phyloP scores from a whole-genome alignment of 2,113 vertebrate species.

The Eublepharis macularius region DNA sequence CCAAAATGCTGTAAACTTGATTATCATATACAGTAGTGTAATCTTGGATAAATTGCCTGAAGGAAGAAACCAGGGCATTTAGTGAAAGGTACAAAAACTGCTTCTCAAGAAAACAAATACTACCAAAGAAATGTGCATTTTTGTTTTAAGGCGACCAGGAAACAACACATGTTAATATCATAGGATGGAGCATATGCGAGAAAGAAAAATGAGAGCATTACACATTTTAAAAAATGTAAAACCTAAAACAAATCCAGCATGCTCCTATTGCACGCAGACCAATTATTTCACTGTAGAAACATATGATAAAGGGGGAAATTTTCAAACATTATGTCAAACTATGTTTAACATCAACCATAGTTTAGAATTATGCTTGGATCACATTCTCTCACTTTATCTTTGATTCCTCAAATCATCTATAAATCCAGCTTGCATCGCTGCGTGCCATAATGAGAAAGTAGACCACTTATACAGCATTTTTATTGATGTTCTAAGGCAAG shows the following conservation, averaged over 20 bases:
- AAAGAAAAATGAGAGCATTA: background rate
- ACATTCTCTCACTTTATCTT: background rate
- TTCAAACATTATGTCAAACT: background rate
- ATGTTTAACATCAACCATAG: background rate
- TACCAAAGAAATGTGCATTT: slow-evolving; percentile 11
- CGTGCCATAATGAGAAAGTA: background rate
- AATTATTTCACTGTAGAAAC: background rate
- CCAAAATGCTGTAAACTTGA: slow-evolving; percentile 86
- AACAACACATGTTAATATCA: slow-evolving; percentile 16
- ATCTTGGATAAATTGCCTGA: slow-evolving; percentile 90
- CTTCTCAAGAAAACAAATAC: slow-evolving; percentile 36
- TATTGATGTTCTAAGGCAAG: too few species aligned
- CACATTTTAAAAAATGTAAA: background rate
- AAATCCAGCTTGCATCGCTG: background rate
- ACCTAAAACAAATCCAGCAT: background rate
- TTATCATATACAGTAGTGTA: slow-evolving; percentile 81
- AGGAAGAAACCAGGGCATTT: slow-evolving; percentile 50
- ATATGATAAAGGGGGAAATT: background rate
- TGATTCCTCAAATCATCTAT: background rate
- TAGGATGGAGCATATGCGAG: background rate
- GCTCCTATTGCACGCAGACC: background rate
- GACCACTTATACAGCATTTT: background rate
- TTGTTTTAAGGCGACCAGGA: background rate
- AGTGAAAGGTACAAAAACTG: slow-evolving; percentile 37
- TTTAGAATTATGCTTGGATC: background rate